Base-by-base conservation (phyloP, 2,888 invertebrate genomes). In the Prosapia bicincta region DNA sequence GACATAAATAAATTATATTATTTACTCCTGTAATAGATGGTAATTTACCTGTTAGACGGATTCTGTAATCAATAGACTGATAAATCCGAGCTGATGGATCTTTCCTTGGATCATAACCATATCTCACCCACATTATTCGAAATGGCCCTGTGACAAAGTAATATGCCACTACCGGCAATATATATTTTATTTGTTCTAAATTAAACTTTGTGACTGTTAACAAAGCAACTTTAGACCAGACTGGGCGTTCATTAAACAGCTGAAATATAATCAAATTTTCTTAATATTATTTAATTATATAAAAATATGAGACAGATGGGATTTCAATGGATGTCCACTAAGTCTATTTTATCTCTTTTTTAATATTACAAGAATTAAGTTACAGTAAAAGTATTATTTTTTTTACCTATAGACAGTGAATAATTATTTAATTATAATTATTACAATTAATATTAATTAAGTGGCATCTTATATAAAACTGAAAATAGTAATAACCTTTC, bases 71-170 rank as follows among this genome's bases (percentile, higher is more conserved):
- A 77, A 98, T 87, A 1, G 93, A 93, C 86, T 99, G 99, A 84
- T 95, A 98, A 72, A 90, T 90, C 80, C 95, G 91, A 0, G 97
- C 89, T 1, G 86, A 86, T 3, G 92, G 91, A 79, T 95, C 91
- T 80, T 90, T 91, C 26, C 95, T 88, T 0, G 99, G 98, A 86
- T 99, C 97, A 83, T 95, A 98, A 0, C 98, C 98, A 82, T 92
- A 92, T 81, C 88, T 90, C 0, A 96, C 92, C 95, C 98, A 99
- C 83, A 95, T 89, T 72, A 92, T 90, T 79, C 97, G 88, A 97
- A 98, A 99, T 0, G 98, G 99, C 0, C 99, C 99, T 78, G 91
- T 93, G 73, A 89, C 88, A 84, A 93, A 95, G 83, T 96, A 95
- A 84, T 95, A 94, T 0, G 96, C 95, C 3, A 95, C 85, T 26